Percentiles rank a stretch among this genome's conserved stretches.
Conservation (phyloP, 2,113 vertebrate species). For the Psilopsiagon aymara region DNA sequence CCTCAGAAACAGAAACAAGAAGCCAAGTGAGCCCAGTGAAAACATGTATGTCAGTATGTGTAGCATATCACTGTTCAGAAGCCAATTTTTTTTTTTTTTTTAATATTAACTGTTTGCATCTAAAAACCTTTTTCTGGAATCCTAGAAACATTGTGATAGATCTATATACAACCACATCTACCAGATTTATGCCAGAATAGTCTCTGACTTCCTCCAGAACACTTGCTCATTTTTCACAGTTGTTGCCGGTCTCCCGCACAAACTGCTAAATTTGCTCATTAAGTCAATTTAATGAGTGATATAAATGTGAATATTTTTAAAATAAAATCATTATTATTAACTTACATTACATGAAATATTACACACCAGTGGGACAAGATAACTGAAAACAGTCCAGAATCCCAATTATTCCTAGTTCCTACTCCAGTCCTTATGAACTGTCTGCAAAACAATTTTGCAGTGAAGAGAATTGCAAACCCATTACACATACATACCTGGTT, state of each 20-base stretch:
- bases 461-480: not conserved
- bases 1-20: not conserved
- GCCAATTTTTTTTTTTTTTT: not conserved
- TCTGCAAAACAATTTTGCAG: not conserved
- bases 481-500: constrained; percentile 79
- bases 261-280: not conserved
- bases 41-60: not conserved
- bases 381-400: not conserved
- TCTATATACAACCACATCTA: not conserved
- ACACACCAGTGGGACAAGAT: not conserved
- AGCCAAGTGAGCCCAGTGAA: not conserved
- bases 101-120: not conserved
- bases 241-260: not conserved
- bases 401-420: not conserved
- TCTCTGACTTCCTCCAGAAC: not conserved
- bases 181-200: not conserved
- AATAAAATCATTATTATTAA: not conserved
- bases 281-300: not conserved
- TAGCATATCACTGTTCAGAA: not conserved
- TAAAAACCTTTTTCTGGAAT: not conserved
- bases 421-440: not conserved
- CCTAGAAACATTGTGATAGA: not conserved
- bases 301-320: not conserved
- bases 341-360: not conserved
- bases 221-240: not conserved